phyloP scores from a whole-genome alignment of 2,797 vertebrate species.

The Sternotherus odoratus region DNA sequence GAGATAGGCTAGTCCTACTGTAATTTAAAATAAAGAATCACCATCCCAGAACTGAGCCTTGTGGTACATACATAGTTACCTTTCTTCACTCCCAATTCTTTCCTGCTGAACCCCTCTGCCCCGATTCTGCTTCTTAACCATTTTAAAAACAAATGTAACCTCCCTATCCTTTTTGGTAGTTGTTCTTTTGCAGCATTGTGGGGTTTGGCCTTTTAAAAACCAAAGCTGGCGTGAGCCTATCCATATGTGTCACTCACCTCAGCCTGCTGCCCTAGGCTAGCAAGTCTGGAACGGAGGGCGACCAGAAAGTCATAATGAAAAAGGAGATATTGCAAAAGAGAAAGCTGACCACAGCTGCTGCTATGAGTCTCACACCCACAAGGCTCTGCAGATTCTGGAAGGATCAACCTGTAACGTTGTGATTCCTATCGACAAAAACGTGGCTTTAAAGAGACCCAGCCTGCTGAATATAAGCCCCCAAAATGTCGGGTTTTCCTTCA shows the following conservation, averaged over 20 bases:
- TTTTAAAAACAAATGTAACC: constrained; percentile 1
- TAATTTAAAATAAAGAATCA: constrained; percentile 32
- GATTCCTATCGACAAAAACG: not conserved
- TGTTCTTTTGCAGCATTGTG: not conserved
- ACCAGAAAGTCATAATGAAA: constrained; percentile 42
- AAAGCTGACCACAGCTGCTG: constrained; percentile 70
- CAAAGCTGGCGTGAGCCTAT: not conserved
- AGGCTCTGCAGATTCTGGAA: not conserved
- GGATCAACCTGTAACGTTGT: not conserved
- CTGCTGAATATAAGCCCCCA: not conserved
- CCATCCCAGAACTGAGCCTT: constrained; percentile 5
- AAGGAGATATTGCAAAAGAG: constrained; percentile 58
- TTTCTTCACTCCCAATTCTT: not conserved
- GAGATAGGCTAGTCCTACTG: not conserved
- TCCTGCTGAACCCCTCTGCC: rapidly evolving
- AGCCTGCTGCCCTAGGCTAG: not conserved
- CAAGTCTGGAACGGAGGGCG: constrained; percentile 2
- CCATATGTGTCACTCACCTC: not conserved
- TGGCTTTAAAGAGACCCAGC: not conserved
- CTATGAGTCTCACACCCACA: not conserved
- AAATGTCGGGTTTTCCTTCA: not conserved
- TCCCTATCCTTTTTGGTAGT: not conserved
- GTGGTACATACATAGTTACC: not conserved
- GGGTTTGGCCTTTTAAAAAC: not conserved
- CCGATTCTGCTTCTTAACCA: not conserved